Evolutionary conservation across 2,797 vertebrate species (phyloP), one percentile per base, ranked within the genome.

Genomic region (Muscicapa striata): DNA sequence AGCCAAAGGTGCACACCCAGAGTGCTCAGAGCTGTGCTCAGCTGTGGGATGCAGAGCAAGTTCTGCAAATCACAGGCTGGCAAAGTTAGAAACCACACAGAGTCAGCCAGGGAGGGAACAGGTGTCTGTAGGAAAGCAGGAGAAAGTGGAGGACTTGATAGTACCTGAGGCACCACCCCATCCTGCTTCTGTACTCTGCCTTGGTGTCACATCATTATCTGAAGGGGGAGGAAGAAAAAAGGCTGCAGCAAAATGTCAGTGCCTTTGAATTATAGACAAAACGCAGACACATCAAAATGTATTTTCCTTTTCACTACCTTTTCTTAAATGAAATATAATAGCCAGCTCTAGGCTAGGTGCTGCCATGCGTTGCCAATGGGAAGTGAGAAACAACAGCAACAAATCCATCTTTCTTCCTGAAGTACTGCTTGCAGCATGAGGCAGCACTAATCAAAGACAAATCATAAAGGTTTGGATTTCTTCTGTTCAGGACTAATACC

Each of bases 381-480:
- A 87, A 87, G 87, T 23, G 70, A 88, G 89, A 86, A 95, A 95
- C 85, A 95, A 93, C 80, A 96, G 95, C 93, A 96, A 82, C 81
- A 96, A 92, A 95, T 96, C 52, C 49, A 88, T 94, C 93, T 95
- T 93, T 94, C 85, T 92, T 94, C 68, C 90, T 36, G 46, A 92
- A 87, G 91, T 92, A 55, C 75, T 84, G 92, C 77, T 96, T 90
- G 87, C 95, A 95, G 94, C 91, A 15, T 72, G 94, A 94, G 90
- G 88, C 92, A 89, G 91, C 86, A 41, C 93, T 93, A 95, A 95
- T 96, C 95, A 97, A 96, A 96, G 96, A 80, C 88, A 90, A 90
- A 94, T 75, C 93, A 83, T 91, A 94, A 92, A 92, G 90, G 90
- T 94, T 92, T 89, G 91, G 93, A 34, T 84, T 84, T 82, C 55